Base-by-base conservation (phyloP, 1,140 invertebrate genomes). In the Brevipalpus yothersi region DNA sequence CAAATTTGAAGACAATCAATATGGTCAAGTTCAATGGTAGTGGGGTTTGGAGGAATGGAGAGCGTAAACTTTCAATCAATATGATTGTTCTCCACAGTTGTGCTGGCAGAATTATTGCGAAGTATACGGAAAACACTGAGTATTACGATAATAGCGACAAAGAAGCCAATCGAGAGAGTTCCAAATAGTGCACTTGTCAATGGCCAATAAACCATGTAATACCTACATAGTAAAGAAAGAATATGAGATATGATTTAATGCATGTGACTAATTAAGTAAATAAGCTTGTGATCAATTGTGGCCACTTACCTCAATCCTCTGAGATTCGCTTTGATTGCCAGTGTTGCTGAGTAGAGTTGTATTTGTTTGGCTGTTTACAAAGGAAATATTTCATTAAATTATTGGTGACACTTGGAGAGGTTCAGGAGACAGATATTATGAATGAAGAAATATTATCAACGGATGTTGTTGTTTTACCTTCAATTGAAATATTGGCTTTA, bases 161-260 rank as follows among this genome's bases (percentile, higher is more conserved):
- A 60, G 19, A 12, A 56, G n/a, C 19, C n/a, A 41, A 60, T 60
- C 8, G 42, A 31, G 4, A 41, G 21, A 43, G 42, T 57, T 8
- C 59, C 59, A 17, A 60, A 23, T 9, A 56, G n/a, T 7, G 53
- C 59, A 57, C 53, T 60, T 8, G 45, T 56, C 5, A 60, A 13
- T 21, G 53, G 54, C 41, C 45, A 56, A 23, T 56, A n/a, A 31
- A 55, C 39, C 59, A 60, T 60, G n/a, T 19, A 56, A 49, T 60
- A 60, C 21, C 56, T 58, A 43, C 12, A 17, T 2, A 21, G 12
- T 21, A 13, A 53, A 53, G 19, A 9, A 12, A 53, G 23, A 53
- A 53, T 17, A 53, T 21, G 19, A 19, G 12, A 17, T 12, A 53
- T 53, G 2, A 53, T 53, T 13, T 7, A 4, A 45, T 31, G 23